phyloP scores from a whole-genome alignment of 2,113 vertebrate genomes.

The Porphyrio hochstetteri region DNA sequence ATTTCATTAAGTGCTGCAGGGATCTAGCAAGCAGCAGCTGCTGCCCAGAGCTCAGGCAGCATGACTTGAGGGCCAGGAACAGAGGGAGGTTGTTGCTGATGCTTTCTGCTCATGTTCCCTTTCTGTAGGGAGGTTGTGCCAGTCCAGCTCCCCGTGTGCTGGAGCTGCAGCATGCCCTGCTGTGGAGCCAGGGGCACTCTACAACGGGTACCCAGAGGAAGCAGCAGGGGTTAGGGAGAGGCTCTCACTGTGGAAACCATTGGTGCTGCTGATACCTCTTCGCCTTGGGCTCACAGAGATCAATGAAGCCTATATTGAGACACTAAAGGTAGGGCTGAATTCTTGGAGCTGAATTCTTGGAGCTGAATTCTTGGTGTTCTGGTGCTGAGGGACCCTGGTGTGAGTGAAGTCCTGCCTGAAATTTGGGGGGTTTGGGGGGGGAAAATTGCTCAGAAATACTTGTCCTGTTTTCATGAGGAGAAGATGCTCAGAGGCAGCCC shows the following conservation, averaged over 20 bases:
- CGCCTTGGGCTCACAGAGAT: conserved; percentile 96
- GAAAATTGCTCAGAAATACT: neutral
- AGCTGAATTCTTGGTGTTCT: neutral
- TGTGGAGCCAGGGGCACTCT: conserved; percentile 70
- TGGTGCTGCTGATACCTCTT: conserved; percentile 95
- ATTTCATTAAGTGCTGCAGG: neutral
- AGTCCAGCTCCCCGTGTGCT: conserved; percentile 71
- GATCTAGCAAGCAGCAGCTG: neutral
- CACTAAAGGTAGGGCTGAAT: conserved; percentile 85
- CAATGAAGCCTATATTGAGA: conserved; percentile 96
- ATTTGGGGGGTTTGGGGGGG: neutral
- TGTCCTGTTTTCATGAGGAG: neutral
- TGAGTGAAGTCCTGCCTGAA: neutral
- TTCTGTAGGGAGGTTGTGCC: conserved; percentile 85
- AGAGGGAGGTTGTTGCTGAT: neutral
- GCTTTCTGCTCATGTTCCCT: conserved; percentile 1
- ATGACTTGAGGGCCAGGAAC: neutral
- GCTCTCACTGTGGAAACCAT: conserved; percentile 84
- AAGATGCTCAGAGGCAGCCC: neutral
- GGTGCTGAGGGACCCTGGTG: neutral
- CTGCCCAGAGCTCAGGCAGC: neutral
- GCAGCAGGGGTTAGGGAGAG: conserved; percentile 74
- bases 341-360: neutral
- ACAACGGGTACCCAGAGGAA: conserved; percentile 79
- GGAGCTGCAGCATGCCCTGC: conserved; percentile 71